Conservation (phyloP, 2,113 vertebrate genomes). For the Ailurus styani region DNA sequence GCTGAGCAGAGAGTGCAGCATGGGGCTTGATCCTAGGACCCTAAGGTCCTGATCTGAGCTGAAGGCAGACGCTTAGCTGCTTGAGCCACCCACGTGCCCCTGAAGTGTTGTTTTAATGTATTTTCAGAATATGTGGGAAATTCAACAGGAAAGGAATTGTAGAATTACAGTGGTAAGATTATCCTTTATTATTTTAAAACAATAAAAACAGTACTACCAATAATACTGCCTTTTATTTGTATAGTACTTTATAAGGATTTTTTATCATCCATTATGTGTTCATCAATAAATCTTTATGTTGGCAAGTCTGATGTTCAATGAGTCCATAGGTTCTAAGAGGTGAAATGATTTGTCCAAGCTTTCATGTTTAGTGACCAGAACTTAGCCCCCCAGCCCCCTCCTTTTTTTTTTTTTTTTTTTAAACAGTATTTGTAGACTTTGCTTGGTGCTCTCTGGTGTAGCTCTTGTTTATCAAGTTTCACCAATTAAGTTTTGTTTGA, state of each 20-base stretch:
- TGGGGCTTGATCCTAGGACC: too few species aligned
- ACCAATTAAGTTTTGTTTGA: neutral
- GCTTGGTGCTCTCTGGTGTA: neutral
- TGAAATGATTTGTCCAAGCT: neutral
- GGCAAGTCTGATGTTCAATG: neutral
- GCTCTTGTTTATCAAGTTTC: neutral
- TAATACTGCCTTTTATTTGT: neutral
- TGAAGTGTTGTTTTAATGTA: neutral
- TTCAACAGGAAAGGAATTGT: neutral
- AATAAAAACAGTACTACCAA: neutral
- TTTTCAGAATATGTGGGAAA: neutral
- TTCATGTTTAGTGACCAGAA: neutral
- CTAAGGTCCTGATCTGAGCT: too few species aligned
- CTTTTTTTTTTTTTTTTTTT: neutral
- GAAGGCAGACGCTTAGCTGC: too few species aligned
- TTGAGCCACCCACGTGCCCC: too few species aligned
- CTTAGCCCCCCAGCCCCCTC: fast-evolving
- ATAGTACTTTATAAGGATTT: neutral
- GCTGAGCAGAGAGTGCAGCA: too few species aligned
- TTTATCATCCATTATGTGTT: neutral
- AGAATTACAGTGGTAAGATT: neutral
- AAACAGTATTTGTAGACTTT: neutral
- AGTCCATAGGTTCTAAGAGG: neutral
- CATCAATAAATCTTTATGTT: neutral
- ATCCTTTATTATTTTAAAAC: neutral